These are phyloP conservation scores for Agelastica alni DNA, from an alignment of 2,888 invertebrate species.

Conservation along the genomic window DNA sequence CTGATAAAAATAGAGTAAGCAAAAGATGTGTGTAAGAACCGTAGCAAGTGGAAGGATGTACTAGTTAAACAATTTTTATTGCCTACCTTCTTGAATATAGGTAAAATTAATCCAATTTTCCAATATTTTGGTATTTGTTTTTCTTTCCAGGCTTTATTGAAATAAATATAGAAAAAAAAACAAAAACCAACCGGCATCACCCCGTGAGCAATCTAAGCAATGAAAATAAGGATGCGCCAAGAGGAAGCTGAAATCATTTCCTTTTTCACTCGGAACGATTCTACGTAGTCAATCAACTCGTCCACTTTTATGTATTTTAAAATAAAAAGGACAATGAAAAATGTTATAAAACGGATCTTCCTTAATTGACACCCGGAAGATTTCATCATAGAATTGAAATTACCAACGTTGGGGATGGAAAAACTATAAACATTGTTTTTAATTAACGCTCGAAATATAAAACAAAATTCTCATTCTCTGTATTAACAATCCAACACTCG, in stretches of 20 bases:
- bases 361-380: constrained; percentile 1
- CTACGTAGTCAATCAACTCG: constrained; percentile 24
- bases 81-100: background rate
- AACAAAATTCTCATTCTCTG: too few relatives aligned
- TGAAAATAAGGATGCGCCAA: constrained; percentile 54
- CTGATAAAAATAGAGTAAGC: too few relatives aligned
- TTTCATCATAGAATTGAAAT: constrained; percentile 2
- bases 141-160: too few relatives aligned
- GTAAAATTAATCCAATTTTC: background rate
- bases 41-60: too few relatives aligned
- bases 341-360: constrained; percentile 6
- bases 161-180: background rate
- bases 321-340: constrained; percentile 11
- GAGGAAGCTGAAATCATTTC: constrained; percentile 49
- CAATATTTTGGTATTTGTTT: too few relatives aligned
- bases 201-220: constrained; percentile 45
- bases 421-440: too few relatives aligned
- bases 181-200: constrained; percentile 12
- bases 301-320: constrained; percentile 22
- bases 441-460: too few relatives aligned
- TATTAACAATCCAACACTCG: too few relatives aligned
- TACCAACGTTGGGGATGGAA: too few relatives aligned
- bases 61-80: constrained; percentile 7
- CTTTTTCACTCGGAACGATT: constrained; percentile 51
- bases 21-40: too few relatives aligned